phyloP scores from a whole-genome alignment of 2,113 vertebrate genomes.

The Paralichthys olivaceus region DNA sequence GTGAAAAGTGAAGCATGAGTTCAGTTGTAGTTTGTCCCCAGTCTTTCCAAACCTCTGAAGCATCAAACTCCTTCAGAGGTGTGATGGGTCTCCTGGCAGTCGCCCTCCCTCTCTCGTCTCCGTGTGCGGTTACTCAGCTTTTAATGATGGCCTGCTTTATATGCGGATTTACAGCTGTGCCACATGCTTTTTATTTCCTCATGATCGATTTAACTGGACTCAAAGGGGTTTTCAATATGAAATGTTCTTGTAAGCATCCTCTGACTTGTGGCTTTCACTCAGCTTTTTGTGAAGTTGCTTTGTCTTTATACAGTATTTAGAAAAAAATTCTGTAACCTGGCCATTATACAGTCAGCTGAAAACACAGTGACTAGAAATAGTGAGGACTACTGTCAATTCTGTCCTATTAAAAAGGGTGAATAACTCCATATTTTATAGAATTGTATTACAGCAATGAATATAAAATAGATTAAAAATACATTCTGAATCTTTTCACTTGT shows the following conservation, averaged over 20 bases:
- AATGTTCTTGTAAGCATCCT: neutral
- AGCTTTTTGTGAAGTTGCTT: neutral
- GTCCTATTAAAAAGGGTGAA: too few species aligned
- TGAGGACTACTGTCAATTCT: too few species aligned
- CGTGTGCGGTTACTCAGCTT: neutral
- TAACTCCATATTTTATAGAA: too few species aligned
- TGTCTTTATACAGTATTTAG: neutral
- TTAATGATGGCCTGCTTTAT: neutral
- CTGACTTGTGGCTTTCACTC: neutral
- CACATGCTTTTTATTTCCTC: neutral
- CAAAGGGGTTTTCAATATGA: neutral
- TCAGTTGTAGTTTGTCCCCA: neutral
- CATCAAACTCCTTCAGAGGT: neutral
- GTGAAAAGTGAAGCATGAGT: neutral
- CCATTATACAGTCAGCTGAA: too few species aligned
- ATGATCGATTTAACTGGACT: neutral
- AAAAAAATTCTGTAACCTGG: too few species aligned
- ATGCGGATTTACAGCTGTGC: constrained; percentile 9
- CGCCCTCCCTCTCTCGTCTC: neutral
- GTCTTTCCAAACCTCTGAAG: constrained; percentile 14
- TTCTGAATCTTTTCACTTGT: too few species aligned
- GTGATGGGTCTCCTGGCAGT: neutral
- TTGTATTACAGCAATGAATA: too few species aligned
- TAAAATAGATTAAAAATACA: too few species aligned
- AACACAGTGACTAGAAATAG: too few species aligned